Percentiles rank a stretch among this genome's conserved stretches.
These are phyloP conservation scores for Coptodon bakossiorum DNA, from an alignment of 2,113 vertebrate genomes.

Conservation along the genomic window DNA sequence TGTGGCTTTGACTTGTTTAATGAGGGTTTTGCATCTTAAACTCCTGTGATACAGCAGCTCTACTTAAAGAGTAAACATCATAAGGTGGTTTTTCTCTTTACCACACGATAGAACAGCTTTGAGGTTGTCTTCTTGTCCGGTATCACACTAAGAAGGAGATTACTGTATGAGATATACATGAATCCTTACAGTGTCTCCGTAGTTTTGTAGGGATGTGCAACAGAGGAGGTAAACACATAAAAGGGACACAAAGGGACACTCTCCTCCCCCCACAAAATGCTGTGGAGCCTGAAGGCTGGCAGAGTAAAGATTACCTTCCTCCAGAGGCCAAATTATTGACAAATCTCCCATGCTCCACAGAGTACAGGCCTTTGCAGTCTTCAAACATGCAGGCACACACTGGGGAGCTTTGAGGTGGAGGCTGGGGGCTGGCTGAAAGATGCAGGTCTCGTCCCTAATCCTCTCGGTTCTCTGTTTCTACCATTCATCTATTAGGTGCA, in stretches of 20 bases:
- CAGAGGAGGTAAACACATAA: background rate
- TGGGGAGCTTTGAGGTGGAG: background rate
- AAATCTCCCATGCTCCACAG: background rate
- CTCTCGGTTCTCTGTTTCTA: background rate
- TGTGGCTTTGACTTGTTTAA: background rate
- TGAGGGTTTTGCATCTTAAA: background rate
- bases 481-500: background rate
- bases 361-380: conserved; percentile 2
- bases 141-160: background rate
- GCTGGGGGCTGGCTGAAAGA: background rate
- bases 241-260: background rate
- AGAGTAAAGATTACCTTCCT: conserved; percentile 37
- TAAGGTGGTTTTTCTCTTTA: background rate
- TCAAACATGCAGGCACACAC: conserved; percentile 37
- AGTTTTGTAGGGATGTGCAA: background rate
- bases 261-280: background rate
- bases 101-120: background rate
- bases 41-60: background rate
- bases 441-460: background rate
- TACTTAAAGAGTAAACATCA: background rate
- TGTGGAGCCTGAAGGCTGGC: background rate
- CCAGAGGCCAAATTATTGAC: conserved; percentile 40
- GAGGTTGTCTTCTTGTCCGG: background rate
- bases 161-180: background rate
- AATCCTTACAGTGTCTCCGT: background rate